phyloP scores from a whole-genome alignment of 2,113 vertebrate genomes.

The Atrichornis clamosus region DNA sequence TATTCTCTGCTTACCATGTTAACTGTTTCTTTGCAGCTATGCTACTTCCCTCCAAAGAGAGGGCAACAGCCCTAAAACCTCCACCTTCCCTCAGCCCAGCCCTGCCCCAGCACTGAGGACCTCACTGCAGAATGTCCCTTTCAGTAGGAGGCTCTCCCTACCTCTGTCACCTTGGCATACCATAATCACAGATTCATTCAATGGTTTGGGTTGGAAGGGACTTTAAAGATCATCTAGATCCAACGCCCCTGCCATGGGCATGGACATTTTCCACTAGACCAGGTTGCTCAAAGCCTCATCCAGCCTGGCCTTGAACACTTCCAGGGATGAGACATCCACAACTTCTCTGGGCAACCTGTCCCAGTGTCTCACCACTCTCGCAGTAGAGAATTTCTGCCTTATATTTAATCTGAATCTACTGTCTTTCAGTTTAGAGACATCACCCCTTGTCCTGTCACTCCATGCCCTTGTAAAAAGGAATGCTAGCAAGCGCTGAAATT shows the following conservation, averaged over 20 bases:
- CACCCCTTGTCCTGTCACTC: background rate
- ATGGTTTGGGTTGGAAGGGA: background rate
- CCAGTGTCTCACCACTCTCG: background rate
- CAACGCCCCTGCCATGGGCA: fast-evolving
- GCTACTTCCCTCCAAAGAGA: background rate
- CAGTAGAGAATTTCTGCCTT: background rate
- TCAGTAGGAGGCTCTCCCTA: background rate
- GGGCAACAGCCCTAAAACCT: background rate
- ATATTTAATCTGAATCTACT: background rate
- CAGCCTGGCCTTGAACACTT: background rate
- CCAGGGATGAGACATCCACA: background rate
- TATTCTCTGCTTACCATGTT: background rate
- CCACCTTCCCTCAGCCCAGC: background rate
- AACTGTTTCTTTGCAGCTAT: background rate
- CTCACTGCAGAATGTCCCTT: background rate
- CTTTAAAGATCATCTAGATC: background rate
- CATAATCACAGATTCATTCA: background rate
- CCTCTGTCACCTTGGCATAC: background rate
- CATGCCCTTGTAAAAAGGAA: background rate
- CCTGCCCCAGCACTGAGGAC: background rate
- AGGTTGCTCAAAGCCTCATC: background rate
- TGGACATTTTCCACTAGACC: background rate
- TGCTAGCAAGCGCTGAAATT: background rate
- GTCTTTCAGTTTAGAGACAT: background rate
- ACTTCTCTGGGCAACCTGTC: background rate